Percentiles rank a stretch among this genome's conserved stretches.
Conservation (phyloP, 2,888 invertebrate species). For the Spisula solida region DNA sequence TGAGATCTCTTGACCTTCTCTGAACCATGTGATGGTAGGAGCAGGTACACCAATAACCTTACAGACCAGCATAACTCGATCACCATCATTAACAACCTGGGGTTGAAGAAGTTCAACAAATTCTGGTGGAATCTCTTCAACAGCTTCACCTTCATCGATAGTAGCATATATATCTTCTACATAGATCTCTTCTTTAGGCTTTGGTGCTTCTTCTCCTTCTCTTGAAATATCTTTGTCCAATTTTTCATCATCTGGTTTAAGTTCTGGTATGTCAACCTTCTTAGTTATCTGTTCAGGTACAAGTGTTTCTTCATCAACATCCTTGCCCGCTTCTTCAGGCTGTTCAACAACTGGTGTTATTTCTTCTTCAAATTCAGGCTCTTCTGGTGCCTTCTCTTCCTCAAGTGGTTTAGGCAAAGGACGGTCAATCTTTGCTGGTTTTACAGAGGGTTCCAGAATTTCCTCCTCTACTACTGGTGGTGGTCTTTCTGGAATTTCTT, state of each 20-base stretch:
- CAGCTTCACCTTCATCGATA: conserved; percentile 74
- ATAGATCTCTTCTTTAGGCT: conserved; percentile 70
- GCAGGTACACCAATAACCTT: conserved; percentile 82
- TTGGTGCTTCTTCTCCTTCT: conserved; percentile 74
- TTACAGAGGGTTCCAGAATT: conserved; percentile 75
- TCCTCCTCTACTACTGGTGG: conserved; percentile 73
- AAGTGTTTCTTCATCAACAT: conserved; percentile 70
- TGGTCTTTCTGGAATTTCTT: conserved; percentile 56
- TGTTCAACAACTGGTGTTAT: conserved; percentile 65
- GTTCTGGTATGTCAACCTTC: conserved; percentile 73
- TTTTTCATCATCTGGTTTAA: conserved; percentile 69
- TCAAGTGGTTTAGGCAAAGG: conserved; percentile 78
- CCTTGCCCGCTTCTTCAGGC: conserved; percentile 54
- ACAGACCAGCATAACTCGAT: conserved; percentile 81
- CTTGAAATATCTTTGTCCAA: conserved; percentile 67
- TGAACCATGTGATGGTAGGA: conserved; percentile 85
- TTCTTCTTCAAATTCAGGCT: conserved; percentile 71
- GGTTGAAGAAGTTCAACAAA: conserved; percentile 85
- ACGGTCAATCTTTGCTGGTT: conserved; percentile 77
- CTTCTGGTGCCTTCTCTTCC: conserved; percentile 75
- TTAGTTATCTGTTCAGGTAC: conserved; percentile 73
- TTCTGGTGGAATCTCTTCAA: conserved; percentile 82
- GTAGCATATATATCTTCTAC: conserved; percentile 75
- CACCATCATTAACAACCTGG: conserved; percentile 83
- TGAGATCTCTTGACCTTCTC: conserved; percentile 78